Evolutionary conservation across 2,888 invertebrate genomes (phyloP), one percentile per base, ranked within the genome.

Genomic region (Opisthograptis luteolata): DNA sequence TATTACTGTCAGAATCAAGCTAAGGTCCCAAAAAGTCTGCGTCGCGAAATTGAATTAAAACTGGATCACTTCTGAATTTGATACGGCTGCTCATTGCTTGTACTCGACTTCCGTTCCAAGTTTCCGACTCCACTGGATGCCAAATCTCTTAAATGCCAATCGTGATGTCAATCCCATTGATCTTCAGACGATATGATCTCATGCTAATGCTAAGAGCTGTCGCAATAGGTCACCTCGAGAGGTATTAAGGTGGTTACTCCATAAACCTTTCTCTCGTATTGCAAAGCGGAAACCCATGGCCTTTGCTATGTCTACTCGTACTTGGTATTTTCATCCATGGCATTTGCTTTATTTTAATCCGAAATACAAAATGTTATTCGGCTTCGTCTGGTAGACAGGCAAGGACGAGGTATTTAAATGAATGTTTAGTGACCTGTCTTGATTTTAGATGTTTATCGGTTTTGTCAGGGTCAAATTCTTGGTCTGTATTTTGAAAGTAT

Each of bases 261-360:
- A 37, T 41, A 35, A 41, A n/a, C 31, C 44, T 42, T 37, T 45
- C 39, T 46, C 45, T 34, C 10, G 19, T 22, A 24, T 52, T 52
- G 43, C 55, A 41, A 51, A 35, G 24, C 2, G 17, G 19, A 40
- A 42, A 41, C 28, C 32, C 32, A 51, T 54, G 57, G 42, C 54
- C 50, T 54, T 57, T 50, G 50, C 13, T 37, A n/a, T n/a, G n/a
- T n/a, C n/a, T n/a, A n/a, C n/a, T n/a, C n/a, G n/a, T n/a, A n/a
- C 19, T 41, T 44, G 50, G 50, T 50, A 53, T 54, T 57, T 36
- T 47, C 44, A 47, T 22, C 46, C 10, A 53, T 25, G 10, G 37
- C 37, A 25, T 37, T 37, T 27, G 27, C 0, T 31, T 50, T 43
- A 19, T 8, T 27, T 46, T 20, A 25, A 20, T 35, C 41, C 13